Evolutionary conservation across 2,113 vertebrate species (phyloP).

Genomic region (Rhea americana): DNA sequence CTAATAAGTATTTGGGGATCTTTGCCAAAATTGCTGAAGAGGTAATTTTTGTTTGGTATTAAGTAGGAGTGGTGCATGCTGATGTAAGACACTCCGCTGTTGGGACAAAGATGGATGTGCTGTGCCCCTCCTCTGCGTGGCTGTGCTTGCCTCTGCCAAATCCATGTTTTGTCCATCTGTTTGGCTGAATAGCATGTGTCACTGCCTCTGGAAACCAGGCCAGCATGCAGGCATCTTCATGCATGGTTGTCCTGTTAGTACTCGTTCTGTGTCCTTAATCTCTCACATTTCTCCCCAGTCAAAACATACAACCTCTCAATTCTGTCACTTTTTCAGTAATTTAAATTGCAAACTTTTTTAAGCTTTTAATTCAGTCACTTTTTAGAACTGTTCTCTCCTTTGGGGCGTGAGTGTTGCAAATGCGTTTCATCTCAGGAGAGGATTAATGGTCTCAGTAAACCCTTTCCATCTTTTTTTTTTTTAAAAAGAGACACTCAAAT

Average conservation of each 20-base stretch:
- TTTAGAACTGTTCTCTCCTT: slow-evolving; percentile 52
- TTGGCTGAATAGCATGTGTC: neutral
- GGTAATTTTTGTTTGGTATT: neutral
- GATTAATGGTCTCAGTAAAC: slow-evolving; percentile 36
- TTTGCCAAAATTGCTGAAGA: accelerated
- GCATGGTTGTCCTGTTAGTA: neutral
- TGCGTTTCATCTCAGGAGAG: slow-evolving; percentile 37
- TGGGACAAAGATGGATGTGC: neutral
- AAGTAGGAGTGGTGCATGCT: neutral
- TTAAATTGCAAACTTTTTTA: slow-evolving; percentile 47
- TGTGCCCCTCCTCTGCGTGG: neutral
- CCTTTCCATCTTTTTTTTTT: slow-evolving; percentile 1
- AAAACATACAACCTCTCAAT: neutral
- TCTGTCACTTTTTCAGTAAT: slow-evolving; percentile 12
- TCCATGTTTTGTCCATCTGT: neutral
- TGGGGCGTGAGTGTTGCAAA: slow-evolving; percentile 38
- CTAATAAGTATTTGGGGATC: neutral
- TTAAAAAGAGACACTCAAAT: neutral
- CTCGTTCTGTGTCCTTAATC: neutral
- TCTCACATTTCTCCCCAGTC: neutral
- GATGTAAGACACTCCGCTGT: neutral
- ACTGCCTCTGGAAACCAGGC: neutral
- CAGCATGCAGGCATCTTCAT: neutral
- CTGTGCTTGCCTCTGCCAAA: neutral
- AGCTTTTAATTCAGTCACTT: slow-evolving; percentile 61